Base-by-base conservation (phyloP, 1,140 invertebrate species). In the Drosophila equinoxialis region DNA sequence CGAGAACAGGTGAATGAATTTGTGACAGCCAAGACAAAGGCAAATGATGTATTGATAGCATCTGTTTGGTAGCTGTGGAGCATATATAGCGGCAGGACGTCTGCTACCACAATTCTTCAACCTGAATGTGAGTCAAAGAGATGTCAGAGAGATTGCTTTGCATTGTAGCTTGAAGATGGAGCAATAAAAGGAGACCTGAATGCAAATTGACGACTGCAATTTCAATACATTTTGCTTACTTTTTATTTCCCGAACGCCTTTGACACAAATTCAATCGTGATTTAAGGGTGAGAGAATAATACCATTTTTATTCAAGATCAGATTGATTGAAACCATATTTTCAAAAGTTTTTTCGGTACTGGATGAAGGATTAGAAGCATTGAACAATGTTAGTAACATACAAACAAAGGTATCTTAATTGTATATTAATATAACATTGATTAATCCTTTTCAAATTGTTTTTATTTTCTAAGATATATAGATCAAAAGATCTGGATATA, bases 21-120 rank as follows among this genome's bases (percentile, higher is more conserved):
- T 87, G 83, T 87, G 83, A 87, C 83, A 89, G 83, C 45, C 80
- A 70, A 69, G 77, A 87, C 83, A 87, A 87, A 87, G 80, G 79
- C 83, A 87, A 89, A 87, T 87, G 83, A 87, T 87, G 83, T 89
- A 87, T 87, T 87, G 83, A 87, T 87, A 89, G 84, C 83, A 87
- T 87, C 83, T 87, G 83, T 87, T 87, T 79, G 83, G 79, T 67
- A 82, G 83, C 79, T 75, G 57, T 62, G 75, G 60, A 65, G 67
- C 81, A 81, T 69, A 60, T 65, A 72, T 67, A 85, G 79, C 82
- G 79, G 83, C 84, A 89, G 80, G 83, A 87, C 83, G 83, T 86
- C 83, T 82, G 71, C 75, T 71, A 67, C 67, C 65, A 77, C 45
- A 51, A 23, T 51, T 51, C 45, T 70, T 74, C 59, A 85, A 64